These are phyloP conservation scores for Drosophila jambulina DNA, from an alignment of 1,140 invertebrate species.

Conservation along the genomic window DNA sequence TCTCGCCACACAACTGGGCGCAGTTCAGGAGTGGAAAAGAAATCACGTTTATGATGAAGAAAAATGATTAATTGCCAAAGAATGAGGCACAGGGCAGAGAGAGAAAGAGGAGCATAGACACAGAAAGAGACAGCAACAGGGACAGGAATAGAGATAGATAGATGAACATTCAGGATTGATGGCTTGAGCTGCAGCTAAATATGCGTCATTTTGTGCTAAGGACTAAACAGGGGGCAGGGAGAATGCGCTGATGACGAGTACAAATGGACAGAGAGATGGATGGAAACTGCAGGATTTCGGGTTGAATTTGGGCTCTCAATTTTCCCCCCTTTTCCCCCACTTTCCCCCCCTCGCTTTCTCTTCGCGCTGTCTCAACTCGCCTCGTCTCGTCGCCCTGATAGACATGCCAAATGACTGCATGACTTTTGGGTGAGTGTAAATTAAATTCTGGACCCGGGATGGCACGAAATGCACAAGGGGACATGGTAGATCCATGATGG, in stretches of 20 bases:
- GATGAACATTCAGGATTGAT: conserved; percentile 70
- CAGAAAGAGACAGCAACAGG: neutral
- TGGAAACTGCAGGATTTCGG: conserved; percentile 62
- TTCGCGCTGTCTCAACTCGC: conserved; percentile 9
- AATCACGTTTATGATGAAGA: conserved; percentile 82
- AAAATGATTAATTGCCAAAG: conserved; percentile 82
- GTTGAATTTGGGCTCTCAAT: conserved; percentile 36
- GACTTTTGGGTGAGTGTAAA: conserved; percentile 82
- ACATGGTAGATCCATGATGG: conserved; percentile 23
- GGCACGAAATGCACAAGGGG: conserved; percentile 33
- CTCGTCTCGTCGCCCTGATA: conserved; percentile 62
- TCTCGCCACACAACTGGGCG: conserved; percentile 46
- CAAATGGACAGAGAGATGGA: conserved; percentile 78
- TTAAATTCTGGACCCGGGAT: conserved; percentile 71
- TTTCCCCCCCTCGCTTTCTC: neutral
- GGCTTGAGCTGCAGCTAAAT: conserved; percentile 81
- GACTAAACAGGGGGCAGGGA: conserved; percentile 50
- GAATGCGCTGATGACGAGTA: conserved; percentile 66
- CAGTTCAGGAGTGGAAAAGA: conserved; percentile 68
- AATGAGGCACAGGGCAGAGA: conserved; percentile 64
- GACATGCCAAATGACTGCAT: conserved; percentile 82
- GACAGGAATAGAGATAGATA: conserved; percentile 45
- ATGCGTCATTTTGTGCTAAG: conserved; percentile 80
- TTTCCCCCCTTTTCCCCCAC: neutral
- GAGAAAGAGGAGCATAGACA: conserved; percentile 24